Base-by-base conservation (phyloP, 2,113 vertebrate species). In the Callorhinus ursinus region DNA sequence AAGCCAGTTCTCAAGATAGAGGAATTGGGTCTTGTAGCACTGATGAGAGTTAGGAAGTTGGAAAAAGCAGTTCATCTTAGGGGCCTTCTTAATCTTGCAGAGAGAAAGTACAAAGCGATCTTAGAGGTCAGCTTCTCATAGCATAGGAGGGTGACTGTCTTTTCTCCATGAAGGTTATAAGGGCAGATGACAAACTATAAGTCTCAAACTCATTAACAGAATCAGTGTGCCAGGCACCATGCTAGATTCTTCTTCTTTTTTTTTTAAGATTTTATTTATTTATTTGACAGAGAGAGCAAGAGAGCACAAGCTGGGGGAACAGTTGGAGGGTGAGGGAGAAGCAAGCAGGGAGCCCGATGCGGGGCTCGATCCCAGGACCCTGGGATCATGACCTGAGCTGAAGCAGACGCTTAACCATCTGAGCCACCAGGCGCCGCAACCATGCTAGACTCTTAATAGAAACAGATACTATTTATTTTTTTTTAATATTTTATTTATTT, bases 181-280 rank as follows among this genome's bases (percentile, higher is more conserved):
- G 36, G 71, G 76, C 74, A 92, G 86, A 96, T 69, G 39, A 15
- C 49, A 89, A 80, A 79, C 24, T 83, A 8, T 88, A 90, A 94
- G 77, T 61, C 42, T 19, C 53, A 21, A 97, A 81, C 33, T 22
- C 46, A 31, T 88, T 76, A 84, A 53, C 55, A 67, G 59, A 95
- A 90, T 69, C 57, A 49, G 1, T 83, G 2, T 93, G n/a, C 16
- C 31, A 69, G 18, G 26, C 24, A 61, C 57, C 49, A 16, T 72
- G 46, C 79, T 88, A 81, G 83, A 65, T n/a, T 63, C 42, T 72
- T 96, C 7, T 46, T 46, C 8, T 46, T 42, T 42, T 42, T 46
- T 46, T 46, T 46, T 46, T 46, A 46, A 46, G 46, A 46, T 46
- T 46, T 46, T 46, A 46, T 46, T 46, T 46, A 46, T 46, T 46